A percentile compares a stretch with the other conserved stretches of the same genome.
These are phyloP conservation scores for Umimayanthus kanabou DNA, from an alignment of 92 coral and sea anemone genomes.

Conservation along the genomic window DNA sequence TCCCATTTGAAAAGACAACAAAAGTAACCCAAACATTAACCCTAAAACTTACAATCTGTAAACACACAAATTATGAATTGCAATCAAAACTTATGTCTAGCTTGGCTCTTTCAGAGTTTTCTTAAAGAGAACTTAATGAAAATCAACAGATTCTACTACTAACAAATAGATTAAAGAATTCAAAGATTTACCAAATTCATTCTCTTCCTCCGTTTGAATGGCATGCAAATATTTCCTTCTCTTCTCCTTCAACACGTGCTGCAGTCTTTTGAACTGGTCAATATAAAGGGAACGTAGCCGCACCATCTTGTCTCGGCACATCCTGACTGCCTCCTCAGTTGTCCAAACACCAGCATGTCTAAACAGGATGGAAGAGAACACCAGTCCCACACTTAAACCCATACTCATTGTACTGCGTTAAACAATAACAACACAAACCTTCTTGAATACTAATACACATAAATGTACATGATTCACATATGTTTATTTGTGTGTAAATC, in stretches of 20 bases:
- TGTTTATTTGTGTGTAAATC: no score
- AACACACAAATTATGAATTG: no score
- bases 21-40: no score
- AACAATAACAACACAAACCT: background rate
- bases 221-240: conserved; percentile 84
- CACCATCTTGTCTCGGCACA: conserved; percentile 93
- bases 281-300: conserved; percentile 82
- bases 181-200: conserved; percentile 53
- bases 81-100: no score
- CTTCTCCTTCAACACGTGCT: conserved; percentile 90
- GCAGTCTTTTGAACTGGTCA: conserved; percentile 91
- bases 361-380: background rate
- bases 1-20: no score
- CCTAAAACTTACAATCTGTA: no score
- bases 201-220: conserved; percentile 84
- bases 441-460: no score
- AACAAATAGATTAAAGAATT: no score
- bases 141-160: background rate
- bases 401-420: background rate
- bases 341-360: conserved; percentile 99
- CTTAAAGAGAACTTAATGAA: no score
- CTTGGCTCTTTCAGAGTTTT: no score
- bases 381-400: background rate
- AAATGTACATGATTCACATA: no score
- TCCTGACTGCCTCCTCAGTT: conserved; percentile 83